Conservation (phyloP, 2,888 invertebrate species). For the Lasioglossum zephyrum region DNA sequence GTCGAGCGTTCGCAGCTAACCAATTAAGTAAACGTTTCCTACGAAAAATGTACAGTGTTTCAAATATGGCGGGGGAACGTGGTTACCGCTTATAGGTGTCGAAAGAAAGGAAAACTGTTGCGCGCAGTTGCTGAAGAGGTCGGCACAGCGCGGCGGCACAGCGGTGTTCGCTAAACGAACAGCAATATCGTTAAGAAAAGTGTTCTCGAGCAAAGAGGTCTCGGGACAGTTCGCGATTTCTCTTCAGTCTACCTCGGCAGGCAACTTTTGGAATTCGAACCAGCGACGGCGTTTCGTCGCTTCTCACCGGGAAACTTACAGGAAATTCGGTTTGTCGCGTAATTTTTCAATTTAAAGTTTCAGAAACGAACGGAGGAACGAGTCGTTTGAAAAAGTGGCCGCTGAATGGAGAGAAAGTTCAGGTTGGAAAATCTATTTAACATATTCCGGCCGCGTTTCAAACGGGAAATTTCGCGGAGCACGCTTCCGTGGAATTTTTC, state of each 20-base stretch:
- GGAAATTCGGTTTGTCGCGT: slow-evolving; percentile 27
- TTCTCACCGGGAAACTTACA: neutral
- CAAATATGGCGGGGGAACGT: neutral
- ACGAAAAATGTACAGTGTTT: neutral
- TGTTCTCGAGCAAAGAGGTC: neutral
- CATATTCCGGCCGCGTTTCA: slow-evolving; percentile 2
- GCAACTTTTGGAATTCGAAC: slow-evolving; percentile 14
- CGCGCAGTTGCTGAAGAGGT: neutral
- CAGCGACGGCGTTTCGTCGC: neutral
- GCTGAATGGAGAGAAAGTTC: neutral
- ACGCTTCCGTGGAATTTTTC: slow-evolving; percentile 12
- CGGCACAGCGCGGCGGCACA: neutral
- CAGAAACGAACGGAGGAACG: slow-evolving; percentile 14
- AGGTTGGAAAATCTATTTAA: neutral
- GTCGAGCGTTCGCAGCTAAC: neutral
- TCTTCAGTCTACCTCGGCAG: neutral
- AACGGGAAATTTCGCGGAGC: slow-evolving; percentile 8
- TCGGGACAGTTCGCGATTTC: neutral
- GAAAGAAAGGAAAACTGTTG: slow-evolving; percentile 14
- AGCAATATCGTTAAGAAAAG: slow-evolving; percentile 2
- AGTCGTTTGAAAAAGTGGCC: slow-evolving; percentile 5
- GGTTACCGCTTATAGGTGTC: neutral
- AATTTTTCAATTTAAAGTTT: slow-evolving; percentile 22
- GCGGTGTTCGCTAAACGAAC: slow-evolving; percentile 5
- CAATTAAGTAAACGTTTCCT: neutral